A percentile compares a stretch with the other conserved stretches of the same genome.
These are phyloP conservation scores for Leucozona laternaria DNA, from an alignment of 2,888 invertebrate genomes.

Conservation along the genomic window DNA sequence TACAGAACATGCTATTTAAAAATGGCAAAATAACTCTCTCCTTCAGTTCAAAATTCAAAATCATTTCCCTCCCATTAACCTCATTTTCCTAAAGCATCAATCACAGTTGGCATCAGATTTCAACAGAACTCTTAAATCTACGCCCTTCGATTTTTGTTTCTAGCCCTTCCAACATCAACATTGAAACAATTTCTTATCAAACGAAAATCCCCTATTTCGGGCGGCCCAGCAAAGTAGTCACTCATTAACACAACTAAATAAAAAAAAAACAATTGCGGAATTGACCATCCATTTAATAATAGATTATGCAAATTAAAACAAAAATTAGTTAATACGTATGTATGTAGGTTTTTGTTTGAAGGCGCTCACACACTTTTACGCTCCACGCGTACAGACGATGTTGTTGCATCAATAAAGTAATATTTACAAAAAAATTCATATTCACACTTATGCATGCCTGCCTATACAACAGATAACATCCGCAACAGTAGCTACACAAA, in stretches of 20 bases:
- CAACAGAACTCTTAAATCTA: not conserved
- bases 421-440: not conserved
- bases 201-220: not conserved
- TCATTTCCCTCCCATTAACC: not conserved
- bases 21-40: too few relatives aligned
- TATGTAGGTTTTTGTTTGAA: not conserved
- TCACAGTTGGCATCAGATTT: not conserved
- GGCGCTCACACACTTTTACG: conserved; percentile 2
- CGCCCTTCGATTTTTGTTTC: not conserved
- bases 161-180: not conserved
- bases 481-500: conserved; percentile 26
- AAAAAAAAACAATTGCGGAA: not conserved
- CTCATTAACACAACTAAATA: not conserved
- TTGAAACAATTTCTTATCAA: not conserved
- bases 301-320: conserved; percentile 10
- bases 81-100: not conserved
- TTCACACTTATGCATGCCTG: conserved; percentile 8
- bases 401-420: conserved; percentile 10
- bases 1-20: too few relatives aligned
- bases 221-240: not conserved
- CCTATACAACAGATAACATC: conserved; percentile 46
- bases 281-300: not conserved
- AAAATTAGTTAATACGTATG: not conserved
- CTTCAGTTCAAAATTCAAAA: not conserved
- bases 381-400: conserved; percentile 1